A percentile compares a stretch with the other conserved stretches of the same genome.
Evolutionary conservation across 2,113 vertebrate species (phyloP).

Genomic region (Ceyx margarethae): DNA sequence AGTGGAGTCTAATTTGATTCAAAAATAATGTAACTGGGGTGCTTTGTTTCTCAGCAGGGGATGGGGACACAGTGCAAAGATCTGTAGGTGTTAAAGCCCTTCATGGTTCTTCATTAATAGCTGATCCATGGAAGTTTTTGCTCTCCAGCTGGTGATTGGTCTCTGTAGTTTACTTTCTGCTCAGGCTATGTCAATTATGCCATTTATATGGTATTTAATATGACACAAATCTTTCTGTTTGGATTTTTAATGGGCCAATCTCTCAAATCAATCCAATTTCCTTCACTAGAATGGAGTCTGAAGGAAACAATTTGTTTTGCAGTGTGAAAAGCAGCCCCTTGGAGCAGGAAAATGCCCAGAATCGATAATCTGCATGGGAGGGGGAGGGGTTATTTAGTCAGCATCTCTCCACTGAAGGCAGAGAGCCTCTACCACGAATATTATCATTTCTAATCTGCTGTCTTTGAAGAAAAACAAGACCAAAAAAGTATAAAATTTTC

Average conservation of each 20-base stretch:
- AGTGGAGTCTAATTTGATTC: background rate
- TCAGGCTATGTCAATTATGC: background rate
- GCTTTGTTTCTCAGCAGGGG: background rate
- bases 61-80: accelerated
- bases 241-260: background rate
- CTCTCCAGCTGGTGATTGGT: background rate
- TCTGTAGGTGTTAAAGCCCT: background rate
- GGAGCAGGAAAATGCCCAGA: background rate
- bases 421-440: accelerated
- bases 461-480: background rate
- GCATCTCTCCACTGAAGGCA: background rate
- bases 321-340: background rate
- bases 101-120: background rate
- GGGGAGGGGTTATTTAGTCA: background rate
- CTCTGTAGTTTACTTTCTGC: background rate
- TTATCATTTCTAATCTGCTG: background rate
- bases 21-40: background rate
- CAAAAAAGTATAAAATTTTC: background rate
- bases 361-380: background rate
- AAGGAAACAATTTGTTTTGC: background rate
- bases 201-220: background rate
- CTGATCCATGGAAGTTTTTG: background rate
- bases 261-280: background rate
- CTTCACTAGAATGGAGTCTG: background rate
- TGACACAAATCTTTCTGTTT: background rate